phyloP scores from a whole-genome alignment of 2,113 vertebrate species.

The Rhynchomys soricoides region DNA sequence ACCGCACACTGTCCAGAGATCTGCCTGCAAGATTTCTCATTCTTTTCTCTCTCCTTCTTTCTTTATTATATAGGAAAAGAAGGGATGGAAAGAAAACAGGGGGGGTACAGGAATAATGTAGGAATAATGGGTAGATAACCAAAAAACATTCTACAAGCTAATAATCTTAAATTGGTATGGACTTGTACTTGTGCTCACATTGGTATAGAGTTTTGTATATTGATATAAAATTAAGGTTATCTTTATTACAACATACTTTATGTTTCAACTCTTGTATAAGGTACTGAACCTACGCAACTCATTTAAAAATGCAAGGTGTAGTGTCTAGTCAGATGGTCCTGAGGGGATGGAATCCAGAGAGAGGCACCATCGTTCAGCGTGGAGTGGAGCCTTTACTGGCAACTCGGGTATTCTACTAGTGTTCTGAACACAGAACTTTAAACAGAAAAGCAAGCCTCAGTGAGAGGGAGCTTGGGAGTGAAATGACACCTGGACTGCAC shows the following conservation, averaged over 20 bases:
- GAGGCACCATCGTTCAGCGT: neutral
- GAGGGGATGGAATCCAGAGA: neutral
- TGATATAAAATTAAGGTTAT: too few relatives aligned
- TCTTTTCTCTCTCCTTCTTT: too few relatives aligned
- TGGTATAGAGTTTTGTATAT: too few relatives aligned
- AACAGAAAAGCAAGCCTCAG: neutral
- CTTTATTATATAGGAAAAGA: too few relatives aligned
- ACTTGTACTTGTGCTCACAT: too few relatives aligned
- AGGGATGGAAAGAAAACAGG: too few relatives aligned
- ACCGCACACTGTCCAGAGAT: too few relatives aligned
- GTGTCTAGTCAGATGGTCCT: neutral
- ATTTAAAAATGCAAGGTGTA: neutral
- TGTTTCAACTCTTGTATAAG: neutral
- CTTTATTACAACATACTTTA: neutral
- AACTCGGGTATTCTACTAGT: neutral
- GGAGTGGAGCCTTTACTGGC: neutral
- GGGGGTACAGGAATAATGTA: too few relatives aligned
- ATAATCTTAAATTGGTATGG: too few relatives aligned
- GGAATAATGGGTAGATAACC: too few relatives aligned
- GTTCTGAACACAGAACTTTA: neutral
- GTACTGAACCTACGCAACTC: neutral
- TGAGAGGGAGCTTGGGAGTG: neutral
- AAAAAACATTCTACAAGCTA: too few relatives aligned
- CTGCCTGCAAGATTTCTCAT: too few relatives aligned
- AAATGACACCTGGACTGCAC: neutral